Base-by-base conservation (phyloP, 1,140 invertebrate genomes). In the Homalodisca vitripennis region DNA sequence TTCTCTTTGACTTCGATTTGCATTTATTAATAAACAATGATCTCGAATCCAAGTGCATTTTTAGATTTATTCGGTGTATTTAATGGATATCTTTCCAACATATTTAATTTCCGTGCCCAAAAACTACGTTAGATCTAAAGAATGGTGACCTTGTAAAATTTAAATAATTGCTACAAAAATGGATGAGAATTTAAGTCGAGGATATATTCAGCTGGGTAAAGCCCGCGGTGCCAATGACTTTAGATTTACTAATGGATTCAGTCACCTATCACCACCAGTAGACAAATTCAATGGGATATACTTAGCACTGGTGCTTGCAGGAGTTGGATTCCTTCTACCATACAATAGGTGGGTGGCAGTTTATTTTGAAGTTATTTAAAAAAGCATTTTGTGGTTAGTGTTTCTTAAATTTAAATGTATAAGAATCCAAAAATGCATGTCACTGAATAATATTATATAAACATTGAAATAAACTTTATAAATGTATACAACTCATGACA, bases 291-390 rank as follows among this genome's bases (percentile, higher is more conserved):
- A 91, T 78, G 84, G 86, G 24, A 89, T 95, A 62, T 95, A 94
- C 77, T 77, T 93, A 62, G 87, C 92, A 0, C 83, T 97, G 47
- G 82, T 95, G 3, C 80, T 94, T 29, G 92, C 92, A 41, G 94
- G 94, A n/a, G 88, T 92, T 71, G 94, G 93, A 22, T 96, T 96
- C 76, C 84, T 97, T 13, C 81, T 97, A 30, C 94, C 94, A 0
- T 97, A 95, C 79, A 95, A 95, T 83, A 93, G 91, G 92, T n/a
- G n/a, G n/a, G n/a, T n/a, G n/a, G n/a, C n/a, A n/a, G n/a, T n/a
- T n/a, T n/a, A n/a, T n/a, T n/a, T n/a, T n/a, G n/a, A n/a, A n/a
- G n/a, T n/a, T n/a, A n/a, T n/a, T n/a, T n/a, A n/a, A n/a, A n/a
- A n/a, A n/a, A n/a, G n/a, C n/a, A n/a, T n/a, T n/a, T n/a, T n/a